Percentiles rank a stretch among this genome's conserved stretches.
phyloP scores from a whole-genome alignment of 2,113 vertebrate species.

The Arothron firmamentum region DNA sequence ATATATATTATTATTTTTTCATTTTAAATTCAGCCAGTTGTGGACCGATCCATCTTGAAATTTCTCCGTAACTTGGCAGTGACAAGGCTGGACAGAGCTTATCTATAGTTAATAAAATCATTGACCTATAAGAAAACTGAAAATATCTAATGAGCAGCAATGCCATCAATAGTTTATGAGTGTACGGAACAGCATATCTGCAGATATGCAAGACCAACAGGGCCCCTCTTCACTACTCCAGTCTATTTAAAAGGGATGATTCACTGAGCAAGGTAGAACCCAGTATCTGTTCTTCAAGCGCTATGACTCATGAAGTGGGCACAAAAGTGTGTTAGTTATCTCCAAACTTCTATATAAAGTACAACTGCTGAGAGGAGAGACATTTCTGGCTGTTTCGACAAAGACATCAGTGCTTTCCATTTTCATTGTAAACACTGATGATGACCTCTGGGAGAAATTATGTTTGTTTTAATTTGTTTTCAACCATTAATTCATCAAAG shows the following conservation, averaged over 20 bases:
- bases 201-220: conserved; percentile 37
- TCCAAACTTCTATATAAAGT: conserved; percentile 45
- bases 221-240: conserved; percentile 46
- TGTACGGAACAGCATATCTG: conserved; percentile 31
- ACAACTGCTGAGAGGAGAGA: not conserved
- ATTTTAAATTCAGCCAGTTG: conserved; percentile 34
- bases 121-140: conserved; percentile 5
- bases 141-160: conserved; percentile 14
- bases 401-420: conserved; percentile 11
- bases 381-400: conserved; percentile 16
- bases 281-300: conserved; percentile 36
- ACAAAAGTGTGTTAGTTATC: conserved; percentile 48
- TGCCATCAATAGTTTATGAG: conserved; percentile 40
- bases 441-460: conserved; percentile 24
- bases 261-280: conserved; percentile 43
- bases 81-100: conserved; percentile 21
- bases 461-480: conserved; percentile 37
- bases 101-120: conserved; percentile 12
- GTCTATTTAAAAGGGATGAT: conserved; percentile 51
- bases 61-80: conserved; percentile 12
- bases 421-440: not conserved
- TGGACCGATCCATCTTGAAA: conserved; percentile 14
- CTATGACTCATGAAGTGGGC: conserved; percentile 61
- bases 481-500: conserved; percentile 16
- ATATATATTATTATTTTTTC: not conserved